Percentiles rank a stretch among this genome's conserved stretches.
Conservation (phyloP, 2,888 invertebrate genomes). For the Aricia artaxerxes region DNA sequence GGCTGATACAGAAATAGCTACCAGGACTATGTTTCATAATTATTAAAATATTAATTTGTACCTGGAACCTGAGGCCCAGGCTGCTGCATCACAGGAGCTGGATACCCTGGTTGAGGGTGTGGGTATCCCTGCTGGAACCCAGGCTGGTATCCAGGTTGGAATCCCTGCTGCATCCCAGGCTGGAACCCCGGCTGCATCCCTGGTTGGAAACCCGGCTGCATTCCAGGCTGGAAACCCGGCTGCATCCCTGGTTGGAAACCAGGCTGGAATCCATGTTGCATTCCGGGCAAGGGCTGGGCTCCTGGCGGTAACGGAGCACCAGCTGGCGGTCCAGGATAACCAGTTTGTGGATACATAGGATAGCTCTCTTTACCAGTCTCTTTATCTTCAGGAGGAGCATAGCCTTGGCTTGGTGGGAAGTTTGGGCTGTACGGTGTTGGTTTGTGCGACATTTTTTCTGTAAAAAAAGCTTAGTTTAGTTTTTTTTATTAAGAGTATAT, state of each 20-base stretch:
- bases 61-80: constrained; percentile 60
- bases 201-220: constrained; percentile 49
- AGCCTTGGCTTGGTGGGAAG: constrained; percentile 69
- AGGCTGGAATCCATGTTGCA: constrained; percentile 67
- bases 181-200: constrained; percentile 48
- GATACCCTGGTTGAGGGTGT: constrained; percentile 50
- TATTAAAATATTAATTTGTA: constrained; percentile 33
- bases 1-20: too few species aligned
- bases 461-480: constrained; percentile 13
- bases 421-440: constrained; percentile 69
- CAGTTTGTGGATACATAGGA: constrained; percentile 58
- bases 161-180: constrained; percentile 52
- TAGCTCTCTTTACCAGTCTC: constrained; percentile 55
- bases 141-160: constrained; percentile 47
- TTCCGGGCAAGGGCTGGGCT: constrained; percentile 63
- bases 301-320: constrained; percentile 59
- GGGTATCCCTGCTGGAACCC: constrained; percentile 50
- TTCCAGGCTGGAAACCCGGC: constrained; percentile 58
- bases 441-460: constrained; percentile 68
- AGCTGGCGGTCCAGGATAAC: constrained; percentile 55
- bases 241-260: constrained; percentile 63
- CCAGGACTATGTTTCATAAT: too few species aligned
- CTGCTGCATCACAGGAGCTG: constrained; percentile 59
- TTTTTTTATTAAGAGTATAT: not conserved
- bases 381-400: constrained; percentile 62